Evolutionary conservation across 2,113 vertebrate genomes (phyloP), one percentile per base, ranked within the genome.

Genomic region (Gnathonemus longibarbis): DNA sequence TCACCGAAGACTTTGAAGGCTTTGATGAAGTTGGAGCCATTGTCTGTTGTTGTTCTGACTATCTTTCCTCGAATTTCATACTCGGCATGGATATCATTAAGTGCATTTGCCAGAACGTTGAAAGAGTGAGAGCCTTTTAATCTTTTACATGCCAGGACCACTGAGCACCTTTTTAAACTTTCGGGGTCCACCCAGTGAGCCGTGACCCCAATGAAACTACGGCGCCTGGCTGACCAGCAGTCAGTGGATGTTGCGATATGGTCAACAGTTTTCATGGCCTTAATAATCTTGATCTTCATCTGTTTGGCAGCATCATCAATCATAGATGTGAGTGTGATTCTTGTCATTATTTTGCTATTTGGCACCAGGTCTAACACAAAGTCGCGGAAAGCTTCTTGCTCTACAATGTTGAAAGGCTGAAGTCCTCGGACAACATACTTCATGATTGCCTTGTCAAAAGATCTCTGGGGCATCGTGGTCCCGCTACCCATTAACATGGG

Each of bases 11-110:
- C 58, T 27, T 66, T 66, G 48, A 49, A 24, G 58, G 31, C 74
- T 80, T 80, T 39, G 7, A 80, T n/a, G 74, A 80, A 80, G 80
- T 91, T 91, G 0, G 90, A 89, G 27, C 88, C 89, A 11, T 92
- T 92, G 35, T 92, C 87, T 80, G 48, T 49, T 49, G 74, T 80
- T 42, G 35, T 80, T 80, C 74, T 80, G n/a, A 80, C n/a, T 27
- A 35, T 80, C 74, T 92, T 90, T 11, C 74, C 74, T 31, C 11
- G 31, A 80, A 80, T 80, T 80, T 80, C 74, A 39, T 15, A 80
- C 74, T 80, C 35, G 13, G 35, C 24, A 80, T 42, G 10, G 48
- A 49, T 49, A 49, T 49, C 48, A 13, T 49, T 49, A 49, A 49
- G 48, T 49, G 48, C 48, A 49, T 49, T 49, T 49, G 48, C 48